Conservation (phyloP, 2,888 invertebrate species). For the Hypomecis punctinalis region DNA sequence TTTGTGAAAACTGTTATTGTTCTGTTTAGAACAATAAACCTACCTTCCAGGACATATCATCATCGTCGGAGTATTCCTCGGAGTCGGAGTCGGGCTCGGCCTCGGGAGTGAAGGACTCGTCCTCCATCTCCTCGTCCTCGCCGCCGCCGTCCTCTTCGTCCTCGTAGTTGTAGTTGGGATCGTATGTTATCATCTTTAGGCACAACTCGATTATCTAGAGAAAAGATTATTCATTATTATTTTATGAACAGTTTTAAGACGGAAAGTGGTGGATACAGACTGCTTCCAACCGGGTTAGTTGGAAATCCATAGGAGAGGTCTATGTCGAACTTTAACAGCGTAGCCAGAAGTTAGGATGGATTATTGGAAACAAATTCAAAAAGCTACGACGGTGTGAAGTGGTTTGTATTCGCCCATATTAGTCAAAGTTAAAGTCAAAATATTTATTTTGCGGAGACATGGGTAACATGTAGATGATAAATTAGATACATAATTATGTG, state of each 20-base stretch:
- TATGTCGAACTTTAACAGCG: too few species aligned
- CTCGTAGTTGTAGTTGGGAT: slow-evolving; percentile 99
- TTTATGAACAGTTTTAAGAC: not conserved
- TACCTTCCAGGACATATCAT: slow-evolving; percentile 99
- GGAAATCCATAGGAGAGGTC: too few species aligned
- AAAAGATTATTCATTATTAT: not conserved
- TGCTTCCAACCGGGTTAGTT: too few species aligned
- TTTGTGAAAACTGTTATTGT: too few species aligned
- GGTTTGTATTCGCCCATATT: too few species aligned
- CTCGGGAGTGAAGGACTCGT: slow-evolving; percentile 87
- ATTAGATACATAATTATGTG: too few species aligned
- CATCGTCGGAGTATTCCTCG: slow-evolving; percentile 99
- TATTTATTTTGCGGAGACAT: too few species aligned
- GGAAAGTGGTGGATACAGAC: not conserved
- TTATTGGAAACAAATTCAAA: not conserved
- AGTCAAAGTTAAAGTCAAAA: too few species aligned
- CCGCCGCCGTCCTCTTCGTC: slow-evolving; percentile 90
- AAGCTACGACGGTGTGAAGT: not conserved
- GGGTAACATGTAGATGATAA: too few species aligned
- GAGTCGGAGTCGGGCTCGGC: slow-evolving; percentile 93
- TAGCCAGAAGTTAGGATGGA: too few species aligned
- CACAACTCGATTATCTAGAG: slow-evolving; percentile 93
- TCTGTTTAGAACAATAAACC: too few species aligned
- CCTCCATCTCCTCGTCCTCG: slow-evolving; percentile 90
- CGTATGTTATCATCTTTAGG: slow-evolving; percentile 96